Base-by-base conservation (phyloP, 2,797 vertebrate genomes). In the Cynopterus sphinx region DNA sequence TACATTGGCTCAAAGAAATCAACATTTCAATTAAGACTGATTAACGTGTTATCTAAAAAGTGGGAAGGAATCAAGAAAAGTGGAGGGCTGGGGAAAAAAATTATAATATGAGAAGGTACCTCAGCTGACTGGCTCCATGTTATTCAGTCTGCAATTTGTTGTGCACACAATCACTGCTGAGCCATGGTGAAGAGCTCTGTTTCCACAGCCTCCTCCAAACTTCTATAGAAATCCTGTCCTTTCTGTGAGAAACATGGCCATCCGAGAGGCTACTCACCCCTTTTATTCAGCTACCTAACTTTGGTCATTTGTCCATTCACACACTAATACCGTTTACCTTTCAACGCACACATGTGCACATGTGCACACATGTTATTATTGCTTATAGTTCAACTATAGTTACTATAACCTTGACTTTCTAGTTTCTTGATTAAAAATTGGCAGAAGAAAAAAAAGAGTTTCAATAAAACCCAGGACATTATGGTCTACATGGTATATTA, bases 11-110 rank as follows among this genome's bases (percentile, higher is more conserved):
- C 49, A 89, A 67, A 89, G 22, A 95, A 65, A 87, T 31, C 10
- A 83, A 51, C n/a, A 63, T 96, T 70, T 94, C 49, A 59, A 9
- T 59, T 10, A n/a, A 21, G 49, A 96, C n/a, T 61, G 55, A 95
- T 75, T 86, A 81, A 74, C 53, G 73, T 28, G 13, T 74, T 82
- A 75, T 46, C 57, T 15, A 36, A 61, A 57, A 75, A 1, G 9
- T 85, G 13, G 21, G 39, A 71, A 43, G 74, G 51, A 78, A 2
- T 79, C 11, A 77, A 68, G 53, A 88, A n/a, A 36, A 90, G 8
- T n/a, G 10, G 3, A 22, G 31, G 11, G 1, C 16, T 59, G 68
- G 51, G 15, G 24, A 46, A 12, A 73, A n/a, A 61, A 39, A 73
- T 79, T 55, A 11, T 79, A 31, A 9, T 21, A 26, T 71, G 36